Conservation (phyloP, 2,888 invertebrate genomes). For the Helleia helle region DNA sequence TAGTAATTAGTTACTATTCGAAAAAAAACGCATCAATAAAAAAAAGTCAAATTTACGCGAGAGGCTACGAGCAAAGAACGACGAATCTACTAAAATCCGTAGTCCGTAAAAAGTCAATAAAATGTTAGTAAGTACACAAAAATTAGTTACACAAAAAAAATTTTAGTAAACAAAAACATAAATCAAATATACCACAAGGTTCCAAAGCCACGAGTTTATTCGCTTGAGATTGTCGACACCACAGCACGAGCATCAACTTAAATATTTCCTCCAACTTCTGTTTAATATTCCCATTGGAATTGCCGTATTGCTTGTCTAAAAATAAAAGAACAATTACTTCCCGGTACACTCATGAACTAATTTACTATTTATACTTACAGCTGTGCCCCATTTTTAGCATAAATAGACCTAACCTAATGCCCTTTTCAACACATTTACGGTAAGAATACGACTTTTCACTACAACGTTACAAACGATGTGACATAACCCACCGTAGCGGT, state of each 20-base stretch:
- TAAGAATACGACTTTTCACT: neutral
- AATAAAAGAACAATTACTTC: conserved; percentile 30
- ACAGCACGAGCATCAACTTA: conserved; percentile 86
- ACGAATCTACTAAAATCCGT: too few relatives aligned
- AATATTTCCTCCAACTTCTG: conserved; percentile 84
- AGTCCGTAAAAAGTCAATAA: too few relatives aligned
- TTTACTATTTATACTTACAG: conserved; percentile 37
- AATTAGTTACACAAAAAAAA: conserved; percentile 11
- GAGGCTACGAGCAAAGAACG: too few relatives aligned
- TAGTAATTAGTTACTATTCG: too few relatives aligned
- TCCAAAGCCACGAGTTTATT: conserved; percentile 76
- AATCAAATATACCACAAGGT: conserved; percentile 62
- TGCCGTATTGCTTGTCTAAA: conserved; percentile 53
- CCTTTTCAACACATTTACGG: neutral
- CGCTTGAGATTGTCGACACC: conserved; percentile 85
- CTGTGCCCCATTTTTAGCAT: conserved; percentile 43
- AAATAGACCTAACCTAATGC: neutral
- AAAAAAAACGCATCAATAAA: too few relatives aligned
- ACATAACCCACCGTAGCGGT: conserved; percentile 52
- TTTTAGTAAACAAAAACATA: neutral
- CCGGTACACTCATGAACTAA: conserved; percentile 10
- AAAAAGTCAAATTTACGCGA: too few relatives aligned
- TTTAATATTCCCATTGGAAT: conserved; percentile 50
- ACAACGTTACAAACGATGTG: conserved; percentile 31
- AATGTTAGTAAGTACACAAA: too few relatives aligned